Base-by-base conservation (phyloP, 2,113 vertebrate genomes). In the Globicephala melas region DNA sequence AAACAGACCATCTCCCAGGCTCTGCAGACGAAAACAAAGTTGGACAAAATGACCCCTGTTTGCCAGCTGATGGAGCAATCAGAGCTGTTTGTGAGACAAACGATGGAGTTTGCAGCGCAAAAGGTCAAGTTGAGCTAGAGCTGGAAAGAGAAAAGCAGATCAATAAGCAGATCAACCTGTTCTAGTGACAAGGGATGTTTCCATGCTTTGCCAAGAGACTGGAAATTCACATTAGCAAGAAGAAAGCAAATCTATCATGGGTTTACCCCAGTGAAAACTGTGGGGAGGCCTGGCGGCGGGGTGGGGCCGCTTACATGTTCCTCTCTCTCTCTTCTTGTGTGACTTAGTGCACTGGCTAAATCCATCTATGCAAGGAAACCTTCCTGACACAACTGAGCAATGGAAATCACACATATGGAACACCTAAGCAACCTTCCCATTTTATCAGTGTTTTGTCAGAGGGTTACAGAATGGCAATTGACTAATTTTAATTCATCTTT, bases 61-160 rank as follows among this genome's bases (percentile, higher is more conserved):
- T 91, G 36, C 3, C 74, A 67, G 44, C 44, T 5, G 47, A 53
- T 15, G 31, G 63, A 76, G 38, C 23, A 62, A n/a, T 88, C 79
- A 63, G 77, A 81, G 44, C 15, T 88, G 53, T 97, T 85, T 38
- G 71, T 77, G 60, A 91, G 38, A 71, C 68, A 55, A 67, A 76
- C 1, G 68, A 58, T 20, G 60, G 89, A 76, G 21, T 73, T 26
- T 50, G 68, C 26, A 21, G 44, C 55, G 41, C 12, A 12, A 95
- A 90, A 97, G 89, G 89, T 95, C 93, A 93, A 76, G 79, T 67
- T 10, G 10, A 81, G 26, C 38, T 76, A 44, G 21, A 95, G 58
- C 77, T 55, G 23, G 63, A 97, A 36, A 93, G 80, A 95, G 60
- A 91, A 95, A 96, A 95, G 92, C 89, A 87, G 79, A 96, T 87